A percentile compares a stretch with the other conserved stretches of the same genome.
These are phyloP conservation scores for Spheniscus humboldti DNA, from an alignment of 2,797 vertebrate genomes.

Conservation along the genomic window DNA sequence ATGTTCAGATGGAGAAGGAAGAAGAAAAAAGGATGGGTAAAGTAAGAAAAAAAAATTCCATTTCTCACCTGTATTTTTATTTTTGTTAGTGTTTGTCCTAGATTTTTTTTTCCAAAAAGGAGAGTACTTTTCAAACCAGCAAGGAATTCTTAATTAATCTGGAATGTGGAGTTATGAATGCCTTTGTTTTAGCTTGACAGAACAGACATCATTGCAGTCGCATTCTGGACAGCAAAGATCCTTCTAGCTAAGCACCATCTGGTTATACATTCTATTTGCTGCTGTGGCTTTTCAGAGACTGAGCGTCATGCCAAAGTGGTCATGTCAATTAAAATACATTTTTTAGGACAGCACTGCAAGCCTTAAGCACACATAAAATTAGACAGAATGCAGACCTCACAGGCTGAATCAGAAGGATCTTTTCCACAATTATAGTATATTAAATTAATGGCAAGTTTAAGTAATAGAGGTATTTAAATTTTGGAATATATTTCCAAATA, in stretches of 20 bases:
- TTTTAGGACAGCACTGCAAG: constrained; percentile 28
- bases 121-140: constrained; percentile 33
- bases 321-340: constrained; percentile 49
- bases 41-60: neutral
- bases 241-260: constrained; percentile 59
- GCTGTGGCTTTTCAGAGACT: constrained; percentile 48
- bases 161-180: constrained; percentile 16
- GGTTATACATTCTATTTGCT: constrained; percentile 55
- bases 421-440: neutral
- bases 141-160: constrained; percentile 56
- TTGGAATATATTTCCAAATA: constrained; percentile 17
- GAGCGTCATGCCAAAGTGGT: constrained; percentile 38
- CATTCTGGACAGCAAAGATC: constrained; percentile 39
- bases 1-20: neutral
- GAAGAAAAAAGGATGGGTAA: neutral
- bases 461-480: neutral
- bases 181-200: constrained; percentile 64
- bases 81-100: neutral
- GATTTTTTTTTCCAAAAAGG: neutral
- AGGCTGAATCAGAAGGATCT: neutral
- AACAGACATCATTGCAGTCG: constrained; percentile 18
- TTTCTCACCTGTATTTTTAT: constrained; percentile 21
- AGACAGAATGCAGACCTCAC: neutral
- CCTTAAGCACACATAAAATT: neutral
- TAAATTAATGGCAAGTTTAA: constrained; percentile 28